Evolutionary conservation across 2,888 invertebrate genomes (phyloP).

Genomic region (Zeuzera pyrina): DNA sequence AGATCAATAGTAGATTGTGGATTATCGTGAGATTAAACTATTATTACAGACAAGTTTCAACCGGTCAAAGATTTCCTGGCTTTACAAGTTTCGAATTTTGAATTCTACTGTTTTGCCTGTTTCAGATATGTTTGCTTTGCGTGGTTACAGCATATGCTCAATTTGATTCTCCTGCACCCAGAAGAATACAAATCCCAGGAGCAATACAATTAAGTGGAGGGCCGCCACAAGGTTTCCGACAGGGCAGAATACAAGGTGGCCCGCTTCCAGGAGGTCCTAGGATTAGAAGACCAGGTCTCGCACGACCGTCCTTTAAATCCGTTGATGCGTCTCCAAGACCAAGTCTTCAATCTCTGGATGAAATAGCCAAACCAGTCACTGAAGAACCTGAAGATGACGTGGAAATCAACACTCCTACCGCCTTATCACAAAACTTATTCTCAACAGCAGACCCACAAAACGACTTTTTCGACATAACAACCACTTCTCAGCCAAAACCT

Average conservation of each 20-base stretch:
- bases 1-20: too few relatives aligned
- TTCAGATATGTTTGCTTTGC: conserved; percentile 67
- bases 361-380: conserved; percentile 76
- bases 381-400: conserved; percentile 78
- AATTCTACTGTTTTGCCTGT: conserved; percentile 13
- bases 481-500: conserved; percentile 59
- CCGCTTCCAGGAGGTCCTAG: conserved; percentile 38
- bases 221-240: conserved; percentile 51
- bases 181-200: conserved; percentile 77
- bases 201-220: conserved; percentile 63
- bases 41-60: too few relatives aligned
- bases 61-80: too few relatives aligned
- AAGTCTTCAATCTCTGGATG: conserved; percentile 61
- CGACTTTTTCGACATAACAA: conserved; percentile 58
- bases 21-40: too few relatives aligned
- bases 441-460: conserved; percentile 61
- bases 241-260: conserved; percentile 47
- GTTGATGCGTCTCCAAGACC: conserved; percentile 60
- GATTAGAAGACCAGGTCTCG: conserved; percentile 52
- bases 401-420: conserved; percentile 70
- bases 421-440: conserved; percentile 50
- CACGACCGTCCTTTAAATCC: conserved; percentile 58
- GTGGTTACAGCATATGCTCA: conserved; percentile 67
- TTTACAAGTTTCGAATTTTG: too few relatives aligned
- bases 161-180: conserved; percentile 73